phyloP scores from a whole-genome alignment of 2,113 vertebrate species.

The Thamnophis sirtalis region DNA sequence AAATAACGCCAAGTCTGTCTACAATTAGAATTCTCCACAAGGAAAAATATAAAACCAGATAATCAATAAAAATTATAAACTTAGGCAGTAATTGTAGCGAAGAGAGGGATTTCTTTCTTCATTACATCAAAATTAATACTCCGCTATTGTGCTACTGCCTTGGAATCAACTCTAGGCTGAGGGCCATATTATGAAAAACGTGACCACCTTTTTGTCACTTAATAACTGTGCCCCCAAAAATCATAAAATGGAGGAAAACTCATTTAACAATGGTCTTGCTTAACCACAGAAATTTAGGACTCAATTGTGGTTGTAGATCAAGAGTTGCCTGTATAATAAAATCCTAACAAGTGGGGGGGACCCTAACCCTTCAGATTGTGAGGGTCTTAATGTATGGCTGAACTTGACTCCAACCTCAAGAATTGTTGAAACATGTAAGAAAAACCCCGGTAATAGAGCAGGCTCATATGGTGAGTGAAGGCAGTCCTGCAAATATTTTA shows the following conservation, averaged over 20 bases:
- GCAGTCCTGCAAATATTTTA: background rate
- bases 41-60: background rate
- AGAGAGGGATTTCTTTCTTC: background rate
- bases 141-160: background rate
- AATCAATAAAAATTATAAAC: background rate
- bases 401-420: background rate
- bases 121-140: background rate
- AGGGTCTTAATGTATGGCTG: background rate
- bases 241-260: background rate
- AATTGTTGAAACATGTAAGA: background rate
- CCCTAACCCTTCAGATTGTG: background rate
- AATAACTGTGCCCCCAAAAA: background rate
- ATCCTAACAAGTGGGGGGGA: background rate
- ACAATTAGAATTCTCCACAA: background rate
- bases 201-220: background rate
- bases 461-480: background rate
- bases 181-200: background rate
- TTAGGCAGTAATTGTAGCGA: background rate
- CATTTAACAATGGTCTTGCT: background rate
- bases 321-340: background rate
- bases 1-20: background rate
- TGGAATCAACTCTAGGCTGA: background rate
- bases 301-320: background rate
- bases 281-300: background rate
- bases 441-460: background rate